Base-by-base conservation (phyloP, 1,140 invertebrate genomes). In the Heliconius eleuchia region DNA sequence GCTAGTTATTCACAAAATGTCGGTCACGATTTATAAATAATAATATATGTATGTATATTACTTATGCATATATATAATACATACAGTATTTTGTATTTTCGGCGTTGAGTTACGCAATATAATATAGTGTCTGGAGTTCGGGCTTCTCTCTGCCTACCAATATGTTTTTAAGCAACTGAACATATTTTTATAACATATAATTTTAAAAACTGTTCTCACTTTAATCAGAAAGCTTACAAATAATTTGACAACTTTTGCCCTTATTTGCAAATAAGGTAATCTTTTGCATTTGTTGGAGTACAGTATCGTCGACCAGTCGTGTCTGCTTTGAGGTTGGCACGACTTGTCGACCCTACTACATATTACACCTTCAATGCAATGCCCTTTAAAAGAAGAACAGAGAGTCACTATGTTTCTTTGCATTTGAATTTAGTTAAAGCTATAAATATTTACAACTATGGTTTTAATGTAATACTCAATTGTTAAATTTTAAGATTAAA, bases 1-100 rank as follows among this genome's bases (percentile, higher is more conserved):
- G 55, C 42, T 39, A 70, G 74, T 42, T 71, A 42, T 66, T 76
- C 74, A 76, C 74, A 76, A 71, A 76, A 30, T 23, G 23, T 27
- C 11, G 13, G 27, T 66, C 60, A 66, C 60, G 60, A 66, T 66
- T 66, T 66, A 37, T 37, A 34, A 6, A 34, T 34, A 23, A 66
- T 23, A 13, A 16, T 66, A 66, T 60, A 11, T 60, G n/a, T 23
- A 55, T 55, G 7, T 55, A n/a, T 57, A 57, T 57, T 9, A n/a
- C 55, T 9, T 57, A 57, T 57, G 1, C 8, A 57, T 23, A 57
- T n/a, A n/a, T 57, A 19, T 23, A 23, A 57, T 23, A 23, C 19
- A 6, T 57, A 1, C 55, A 23, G 55, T 57, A 57, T 57, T 57
- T 23, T 23, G n/a, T 7, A 2, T 52, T 52, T 52, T 19, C 18